These are phyloP conservation scores for Ranitomeya variabilis DNA, from an alignment of 2,113 vertebrate species.

Conservation along the genomic window DNA sequence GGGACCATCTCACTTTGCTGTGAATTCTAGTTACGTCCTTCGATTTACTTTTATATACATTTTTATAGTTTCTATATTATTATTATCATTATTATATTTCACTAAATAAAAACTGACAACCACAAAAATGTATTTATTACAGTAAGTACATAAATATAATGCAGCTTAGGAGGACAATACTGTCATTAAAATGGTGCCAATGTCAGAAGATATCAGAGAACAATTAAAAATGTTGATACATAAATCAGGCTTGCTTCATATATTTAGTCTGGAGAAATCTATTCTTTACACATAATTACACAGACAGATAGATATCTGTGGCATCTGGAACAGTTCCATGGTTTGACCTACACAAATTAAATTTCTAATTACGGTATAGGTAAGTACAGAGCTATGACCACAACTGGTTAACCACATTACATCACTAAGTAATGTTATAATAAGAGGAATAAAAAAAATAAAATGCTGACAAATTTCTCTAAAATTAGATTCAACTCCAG, in stretches of 20 bases:
- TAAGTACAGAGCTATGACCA: slow-evolving; percentile 31
- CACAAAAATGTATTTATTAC: no score
- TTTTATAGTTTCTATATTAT: no score
- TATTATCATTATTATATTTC: no score
- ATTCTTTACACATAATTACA: not conserved
- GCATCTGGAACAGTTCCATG: not conserved
- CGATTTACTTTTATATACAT: no score
- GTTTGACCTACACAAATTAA: slow-evolving; percentile 37
- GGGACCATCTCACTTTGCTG: no score
- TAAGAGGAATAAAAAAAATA: not conserved
- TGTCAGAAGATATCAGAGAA: not conserved
- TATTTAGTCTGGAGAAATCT: not conserved
- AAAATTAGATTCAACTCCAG: not conserved
- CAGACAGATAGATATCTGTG: not conserved
- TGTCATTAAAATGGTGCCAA: not conserved
- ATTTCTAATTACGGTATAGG: slow-evolving; percentile 33
- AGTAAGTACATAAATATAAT: no score
- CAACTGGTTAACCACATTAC: slow-evolving; percentile 32
- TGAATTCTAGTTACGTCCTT: no score
- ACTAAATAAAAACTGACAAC: no score
- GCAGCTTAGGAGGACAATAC: no score
- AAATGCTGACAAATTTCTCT: not conserved
- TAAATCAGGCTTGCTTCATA: not conserved
- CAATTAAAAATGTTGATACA: not conserved
- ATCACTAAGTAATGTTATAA: not conserved